Base-by-base conservation (phyloP, 1,140 invertebrate species). In the Bathynomus jamesi region DNA sequence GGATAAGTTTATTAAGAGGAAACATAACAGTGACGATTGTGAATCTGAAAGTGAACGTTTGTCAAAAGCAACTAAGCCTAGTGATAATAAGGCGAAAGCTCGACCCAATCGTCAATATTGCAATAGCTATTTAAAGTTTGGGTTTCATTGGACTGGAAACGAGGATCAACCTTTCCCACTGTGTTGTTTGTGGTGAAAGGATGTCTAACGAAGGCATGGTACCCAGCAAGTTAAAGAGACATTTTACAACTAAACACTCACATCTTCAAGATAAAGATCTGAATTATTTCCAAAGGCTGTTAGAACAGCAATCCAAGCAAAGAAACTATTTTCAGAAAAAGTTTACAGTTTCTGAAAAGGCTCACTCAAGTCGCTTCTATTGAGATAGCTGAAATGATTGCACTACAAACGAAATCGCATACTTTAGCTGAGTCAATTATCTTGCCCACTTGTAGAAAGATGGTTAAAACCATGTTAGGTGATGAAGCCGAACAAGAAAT, bases 171-270 rank as follows among this genome's bases (percentile, higher is more conserved):
- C 71, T 67, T 28, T 29, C 24, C 70, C 71, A 60, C 40, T 72
- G 31, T 67, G 40, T 72, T 72, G 65, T 67, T 61, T 72, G 71
- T 67, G 65, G 65, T 62, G 46, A 72, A 28, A 72, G 61, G 60
- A 46, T 71, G 40, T 62, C 63, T 30, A 71, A 71, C 62, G 70
- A 69, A 28, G 32, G n/a, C 17, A 72, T 72, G 65, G 40, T 67
- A 40, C 71, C 71, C 29, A 72, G 71, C 66, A 72, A 72, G 28
- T 72, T 72, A 63, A 72, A 67, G 30, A 70, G 46, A 46, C 65
- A 69, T 69, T 69, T 69, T 30, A 28, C 68, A 61, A 29, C 61
- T 53, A 62, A 69, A 69, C 60, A 62, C 65, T 28, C 8, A 30
- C 31, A 65, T 67, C 65, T 72, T 72, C 65, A 66, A 30, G 21